Evolutionary conservation across 2,113 vertebrate genomes (phyloP), one percentile per base, ranked within the genome.

Genomic region (Geococcyx californianus): DNA sequence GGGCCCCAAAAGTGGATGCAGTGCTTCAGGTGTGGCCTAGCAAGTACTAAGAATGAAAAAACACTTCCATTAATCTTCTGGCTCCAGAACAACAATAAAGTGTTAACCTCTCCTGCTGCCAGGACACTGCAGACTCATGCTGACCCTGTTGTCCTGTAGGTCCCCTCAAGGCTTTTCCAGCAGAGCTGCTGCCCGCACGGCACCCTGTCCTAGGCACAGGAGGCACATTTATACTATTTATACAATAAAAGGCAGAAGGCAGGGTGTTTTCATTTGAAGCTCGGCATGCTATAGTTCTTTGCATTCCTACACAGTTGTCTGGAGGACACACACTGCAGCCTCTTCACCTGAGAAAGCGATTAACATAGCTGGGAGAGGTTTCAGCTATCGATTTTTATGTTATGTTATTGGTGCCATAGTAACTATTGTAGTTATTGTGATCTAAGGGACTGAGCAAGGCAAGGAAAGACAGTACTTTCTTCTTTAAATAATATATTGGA

Each of bases 71-170:
- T 44, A 12, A 59, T 14, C 47, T 24, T 13, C n/a, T 4, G 3
- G 31, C 28, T 76, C 44, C 75, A 68, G 49, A 70, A 59, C 4
- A 74, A 24, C 21, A 29, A 56, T 0, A 1, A 45, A 34, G 23
- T 26, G 24, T 5, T 24, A 56, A 52, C 16, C 24, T 23, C 36
- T 76, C 11, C 62, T 36, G 36, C 58, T 66, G 58, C 26, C 21
- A 52, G 49, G 21, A 36, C 9, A 7, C 26, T 0, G 0, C 58
- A 87, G 73, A 9, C 33, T 51, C 14, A 0, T 10, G 7, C 4
- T 6, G 0, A 80, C n/a, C 47, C 52, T 31, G 21, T 6, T 70
- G 38, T 21, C 47, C 56, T 5, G 0, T 36, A 33, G 13, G 29
- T 36, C 29, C 15, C 31, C 31, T 24, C 25, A 16, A 13, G 13